These are phyloP conservation scores for Pseudeuparius sepicola DNA, from an alignment of 2,888 invertebrate species.

Conservation along the genomic window DNA sequence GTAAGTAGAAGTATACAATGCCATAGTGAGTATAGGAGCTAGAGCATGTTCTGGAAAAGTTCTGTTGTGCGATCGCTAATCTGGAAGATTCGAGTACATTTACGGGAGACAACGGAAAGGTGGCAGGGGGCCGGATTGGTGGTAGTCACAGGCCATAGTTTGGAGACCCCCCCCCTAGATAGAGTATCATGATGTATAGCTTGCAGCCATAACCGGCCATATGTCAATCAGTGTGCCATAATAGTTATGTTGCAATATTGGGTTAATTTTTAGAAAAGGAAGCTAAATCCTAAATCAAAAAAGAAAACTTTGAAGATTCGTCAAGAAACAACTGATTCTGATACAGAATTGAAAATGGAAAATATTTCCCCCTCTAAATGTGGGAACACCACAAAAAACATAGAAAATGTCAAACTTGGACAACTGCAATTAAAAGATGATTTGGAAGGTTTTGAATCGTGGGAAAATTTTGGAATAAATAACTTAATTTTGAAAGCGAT, in stretches of 20 bases:
- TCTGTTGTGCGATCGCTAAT: too few relatives aligned
- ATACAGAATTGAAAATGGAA: slow-evolving; percentile 15
- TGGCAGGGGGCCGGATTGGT: too few relatives aligned
- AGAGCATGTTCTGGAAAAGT: too few relatives aligned
- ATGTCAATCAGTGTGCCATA: too few relatives aligned
- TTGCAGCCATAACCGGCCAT: too few relatives aligned
- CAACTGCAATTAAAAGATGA: slow-evolving; percentile 4
- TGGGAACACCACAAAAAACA: slow-evolving; percentile 16
- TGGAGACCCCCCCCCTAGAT: too few relatives aligned
- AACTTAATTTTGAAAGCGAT: slow-evolving; percentile 61
- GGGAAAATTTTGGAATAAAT: slow-evolving; percentile 62
- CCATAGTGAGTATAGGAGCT: too few relatives aligned
- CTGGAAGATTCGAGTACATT: too few relatives aligned
- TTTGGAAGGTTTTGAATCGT: slow-evolving; percentile 41
- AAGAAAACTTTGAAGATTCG: slow-evolving; percentile 9
- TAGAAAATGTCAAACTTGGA: slow-evolving; percentile 11
- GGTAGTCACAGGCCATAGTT: too few relatives aligned
- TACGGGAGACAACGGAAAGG: too few relatives aligned
- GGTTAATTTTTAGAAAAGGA: slow-evolving; percentile 15
- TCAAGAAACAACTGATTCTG: not conserved
- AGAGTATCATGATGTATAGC: too few relatives aligned
- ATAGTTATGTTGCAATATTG: slow-evolving; percentile 1
- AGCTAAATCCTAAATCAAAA: slow-evolving; percentile 15
- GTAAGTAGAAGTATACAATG: too few relatives aligned
- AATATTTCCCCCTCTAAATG: slow-evolving; percentile 19